phyloP scores from a whole-genome alignment of 2,888 invertebrate genomes.

The Druceiella hillmani region DNA sequence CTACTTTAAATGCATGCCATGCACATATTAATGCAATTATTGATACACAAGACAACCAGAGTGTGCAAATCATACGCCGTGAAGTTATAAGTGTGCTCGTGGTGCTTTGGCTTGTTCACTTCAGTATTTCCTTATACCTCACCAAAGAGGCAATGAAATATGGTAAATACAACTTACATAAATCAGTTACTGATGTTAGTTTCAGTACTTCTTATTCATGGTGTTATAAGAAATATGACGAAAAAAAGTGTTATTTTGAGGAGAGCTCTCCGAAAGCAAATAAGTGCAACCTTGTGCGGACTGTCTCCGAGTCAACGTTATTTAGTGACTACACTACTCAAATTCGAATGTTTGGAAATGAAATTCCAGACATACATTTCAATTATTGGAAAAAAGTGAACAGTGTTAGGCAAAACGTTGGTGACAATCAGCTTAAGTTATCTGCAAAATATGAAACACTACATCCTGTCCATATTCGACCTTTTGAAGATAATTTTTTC shows the following conservation, averaged over 20 bases:
- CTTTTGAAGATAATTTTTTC: conserved; percentile 47
- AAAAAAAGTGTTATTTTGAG: no score
- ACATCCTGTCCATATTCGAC: conserved; percentile 42
- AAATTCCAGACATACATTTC: conserved; percentile 31
- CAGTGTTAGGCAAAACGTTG: conserved; percentile 38
- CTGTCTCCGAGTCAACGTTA: conserved; percentile 47
- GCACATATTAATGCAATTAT: no score
- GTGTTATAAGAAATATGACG: conserved; percentile 46
- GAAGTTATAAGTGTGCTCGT: conserved; percentile 9
- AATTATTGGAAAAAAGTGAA: conserved; percentile 42
- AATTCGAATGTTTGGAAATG: conserved; percentile 43
- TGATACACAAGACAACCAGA: conserved; percentile 17
- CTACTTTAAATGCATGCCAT: no score
- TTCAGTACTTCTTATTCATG: conserved; percentile 49
- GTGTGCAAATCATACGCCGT: conserved; percentile 14
- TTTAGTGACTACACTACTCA: conserved; percentile 50
- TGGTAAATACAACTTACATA: conserved; percentile 50
- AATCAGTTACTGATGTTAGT: conserved; percentile 43
- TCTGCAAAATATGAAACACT: no score
- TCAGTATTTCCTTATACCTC: no score
- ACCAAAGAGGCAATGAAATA: conserved; percentile 52
- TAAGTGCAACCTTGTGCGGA: conserved; percentile 33
- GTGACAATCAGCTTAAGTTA: conserved; percentile 39
- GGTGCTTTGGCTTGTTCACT: conserved; percentile 10
- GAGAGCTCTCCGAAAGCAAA: conserved; percentile 33